phyloP scores from a whole-genome alignment of 2,797 vertebrate genomes.

The Babyrousa celebensis region DNA sequence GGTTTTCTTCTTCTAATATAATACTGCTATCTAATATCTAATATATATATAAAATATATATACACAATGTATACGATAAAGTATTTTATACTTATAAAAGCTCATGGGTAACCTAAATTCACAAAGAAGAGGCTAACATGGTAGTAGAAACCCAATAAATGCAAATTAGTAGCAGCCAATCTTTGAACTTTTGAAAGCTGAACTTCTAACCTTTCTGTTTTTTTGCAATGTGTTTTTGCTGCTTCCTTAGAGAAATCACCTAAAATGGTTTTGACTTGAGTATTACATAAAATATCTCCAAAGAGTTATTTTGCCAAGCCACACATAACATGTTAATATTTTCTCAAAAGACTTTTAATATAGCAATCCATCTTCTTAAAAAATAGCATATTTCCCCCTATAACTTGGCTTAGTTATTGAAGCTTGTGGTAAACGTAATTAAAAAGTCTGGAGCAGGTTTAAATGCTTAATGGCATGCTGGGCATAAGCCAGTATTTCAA shows the following conservation, averaged over 20 bases:
- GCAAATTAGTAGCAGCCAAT: conserved; percentile 49
- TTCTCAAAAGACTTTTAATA: conserved; percentile 81
- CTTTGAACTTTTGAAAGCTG: conserved; percentile 65
- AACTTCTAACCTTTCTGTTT: conserved; percentile 64
- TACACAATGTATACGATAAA: neutral
- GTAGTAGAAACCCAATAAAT: neutral
- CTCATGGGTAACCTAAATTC: conserved; percentile 20
- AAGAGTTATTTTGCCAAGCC: conserved; percentile 72
- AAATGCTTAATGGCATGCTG: conserved; percentile 72
- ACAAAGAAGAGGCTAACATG: conserved; percentile 12
- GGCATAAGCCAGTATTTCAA: conserved; percentile 65
- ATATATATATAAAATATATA: neutral
- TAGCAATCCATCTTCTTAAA: conserved; percentile 80
- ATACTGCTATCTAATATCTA: neutral
- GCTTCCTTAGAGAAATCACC: conserved; percentile 75
- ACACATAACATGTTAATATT: conserved; percentile 77
- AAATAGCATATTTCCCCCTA: conserved; percentile 69
- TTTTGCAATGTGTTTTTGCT: conserved; percentile 69
- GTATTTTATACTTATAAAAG: conserved; percentile 16
- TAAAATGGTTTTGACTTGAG: conserved; percentile 82
- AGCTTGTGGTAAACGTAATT: conserved; percentile 81
- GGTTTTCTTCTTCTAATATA: neutral
- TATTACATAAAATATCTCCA: conserved; percentile 81
- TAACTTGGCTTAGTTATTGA: conserved; percentile 72
- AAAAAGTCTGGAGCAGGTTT: conserved; percentile 69